Percentiles rank a stretch among this genome's conserved stretches.
These are phyloP conservation scores for Gastrophysa polygoni DNA, from an alignment of 2,888 invertebrate species.

Conservation along the genomic window DNA sequence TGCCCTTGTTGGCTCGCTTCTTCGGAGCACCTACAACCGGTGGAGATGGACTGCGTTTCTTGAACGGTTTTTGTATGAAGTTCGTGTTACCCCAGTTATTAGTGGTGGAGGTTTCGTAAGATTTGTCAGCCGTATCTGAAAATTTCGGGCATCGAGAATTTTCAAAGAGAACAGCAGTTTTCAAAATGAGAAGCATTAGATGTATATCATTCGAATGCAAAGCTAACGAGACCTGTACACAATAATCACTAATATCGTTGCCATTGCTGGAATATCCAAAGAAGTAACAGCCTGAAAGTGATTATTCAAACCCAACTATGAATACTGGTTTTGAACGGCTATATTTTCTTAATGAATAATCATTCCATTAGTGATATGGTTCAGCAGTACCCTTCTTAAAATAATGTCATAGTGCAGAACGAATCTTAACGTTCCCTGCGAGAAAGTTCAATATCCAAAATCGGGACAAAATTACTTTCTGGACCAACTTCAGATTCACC, in stretches of 20 bases:
- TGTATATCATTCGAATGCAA: background rate
- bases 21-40: conserved; percentile 62
- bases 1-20: conserved; percentile 40
- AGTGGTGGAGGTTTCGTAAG: conserved; percentile 22
- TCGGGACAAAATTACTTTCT: too few species aligned
- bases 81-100: conserved; percentile 32
- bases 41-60: conserved; percentile 62
- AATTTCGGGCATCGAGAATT: conserved; percentile 1
- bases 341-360: too few species aligned
- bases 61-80: conserved; percentile 44
- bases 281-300: too few species aligned
- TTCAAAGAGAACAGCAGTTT: background rate
- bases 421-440: too few species aligned
- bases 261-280: too few species aligned
- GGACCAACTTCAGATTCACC: too few species aligned
- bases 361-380: too few species aligned
- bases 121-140: conserved; percentile 22
- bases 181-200: background rate
- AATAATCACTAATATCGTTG: background rate
- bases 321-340: too few species aligned
- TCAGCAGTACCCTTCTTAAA: too few species aligned
- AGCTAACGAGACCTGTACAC: background rate
- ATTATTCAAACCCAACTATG: too few species aligned
- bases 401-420: too few species aligned
- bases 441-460: too few species aligned